Percentiles rank a stretch among this genome's conserved stretches.
Conservation (phyloP, 2,888 invertebrate genomes). For the Eulithis prunata region DNA sequence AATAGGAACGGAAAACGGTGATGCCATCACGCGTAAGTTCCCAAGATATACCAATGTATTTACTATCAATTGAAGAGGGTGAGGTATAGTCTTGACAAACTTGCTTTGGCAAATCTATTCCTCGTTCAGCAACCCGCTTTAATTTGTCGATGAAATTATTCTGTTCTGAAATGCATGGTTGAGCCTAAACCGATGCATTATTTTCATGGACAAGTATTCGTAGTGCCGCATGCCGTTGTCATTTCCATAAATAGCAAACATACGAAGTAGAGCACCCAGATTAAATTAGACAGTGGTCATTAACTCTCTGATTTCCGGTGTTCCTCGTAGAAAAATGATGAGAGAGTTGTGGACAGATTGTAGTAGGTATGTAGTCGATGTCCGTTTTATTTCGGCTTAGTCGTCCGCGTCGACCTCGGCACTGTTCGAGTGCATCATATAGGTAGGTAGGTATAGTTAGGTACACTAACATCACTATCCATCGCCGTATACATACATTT, state of each 20-base stretch:
- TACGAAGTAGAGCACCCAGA: slow-evolving; percentile 15
- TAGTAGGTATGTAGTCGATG: slow-evolving; percentile 3
- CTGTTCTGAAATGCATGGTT: neutral
- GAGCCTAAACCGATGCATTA: too few species aligned
- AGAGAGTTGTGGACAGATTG: slow-evolving; percentile 3
- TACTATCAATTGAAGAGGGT: neutral
- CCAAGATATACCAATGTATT: neutral
- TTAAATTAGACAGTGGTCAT: slow-evolving; percentile 30
- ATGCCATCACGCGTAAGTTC: slow-evolving; percentile 67
- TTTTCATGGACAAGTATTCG: too few species aligned
- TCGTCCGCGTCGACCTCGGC: slow-evolving; percentile 16
- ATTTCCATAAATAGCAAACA: neutral
- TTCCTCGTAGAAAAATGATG: slow-evolving; percentile 19
- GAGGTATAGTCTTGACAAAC: neutral
- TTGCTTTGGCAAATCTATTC: neutral
- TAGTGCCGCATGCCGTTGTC: neutral
- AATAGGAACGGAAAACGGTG: slow-evolving; percentile 65
- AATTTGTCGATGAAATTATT: neutral
- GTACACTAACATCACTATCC: too few species aligned
- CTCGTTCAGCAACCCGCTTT: neutral
- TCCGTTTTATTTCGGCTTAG: slow-evolving; percentile 25
- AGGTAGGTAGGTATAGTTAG: too few species aligned
- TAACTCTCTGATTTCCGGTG: slow-evolving; percentile 30
- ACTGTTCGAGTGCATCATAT: slow-evolving; percentile 16
- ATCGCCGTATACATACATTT: too few species aligned